These are phyloP conservation scores for Aphidius gifuensis DNA, from an alignment of 1,140 invertebrate species.

Conservation along the genomic window DNA sequence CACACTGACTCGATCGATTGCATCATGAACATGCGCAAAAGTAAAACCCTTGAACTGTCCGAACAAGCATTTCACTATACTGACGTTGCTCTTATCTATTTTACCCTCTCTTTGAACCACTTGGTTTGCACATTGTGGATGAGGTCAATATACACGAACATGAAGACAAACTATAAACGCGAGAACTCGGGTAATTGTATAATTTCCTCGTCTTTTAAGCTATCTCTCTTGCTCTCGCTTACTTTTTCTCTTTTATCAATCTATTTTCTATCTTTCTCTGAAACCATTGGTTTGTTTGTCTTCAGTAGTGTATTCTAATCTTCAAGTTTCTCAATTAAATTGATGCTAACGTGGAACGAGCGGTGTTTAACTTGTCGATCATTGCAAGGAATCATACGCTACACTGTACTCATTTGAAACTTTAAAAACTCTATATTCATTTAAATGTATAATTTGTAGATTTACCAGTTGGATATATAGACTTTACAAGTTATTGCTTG, in stretches of 20 bases:
- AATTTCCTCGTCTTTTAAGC: neutral
- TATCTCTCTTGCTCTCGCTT: no score
- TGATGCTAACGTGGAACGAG: slow-evolving; percentile 29
- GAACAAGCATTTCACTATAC: no score
- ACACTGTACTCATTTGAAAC: no score
- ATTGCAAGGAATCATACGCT: no score
- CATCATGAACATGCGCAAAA: no score
- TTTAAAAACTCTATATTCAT: neutral
- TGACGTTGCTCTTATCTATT: no score
- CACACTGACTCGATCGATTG: no score
- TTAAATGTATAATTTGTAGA: neutral
- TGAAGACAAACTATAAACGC: slow-evolving; percentile 20
- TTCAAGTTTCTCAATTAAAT: slow-evolving; percentile 49
- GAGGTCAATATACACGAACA: slow-evolving; percentile 9
- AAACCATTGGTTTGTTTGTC: slow-evolving; percentile 35
- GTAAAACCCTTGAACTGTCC: no score
- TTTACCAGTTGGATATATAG: slow-evolving; percentile 9
- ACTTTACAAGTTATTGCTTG: slow-evolving; percentile 14
- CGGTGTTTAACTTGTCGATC: slow-evolving; percentile 27
- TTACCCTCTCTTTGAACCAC: no score
- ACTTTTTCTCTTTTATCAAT: no score
- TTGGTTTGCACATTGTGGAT: no score
- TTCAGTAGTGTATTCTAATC: slow-evolving; percentile 39
- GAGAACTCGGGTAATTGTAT: slow-evolving; percentile 15
- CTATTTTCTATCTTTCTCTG: neutral